These are phyloP conservation scores for Microctenopoma steveboyesi DNA, from an alignment of 2,797 vertebrate species.

Conservation along the genomic window DNA sequence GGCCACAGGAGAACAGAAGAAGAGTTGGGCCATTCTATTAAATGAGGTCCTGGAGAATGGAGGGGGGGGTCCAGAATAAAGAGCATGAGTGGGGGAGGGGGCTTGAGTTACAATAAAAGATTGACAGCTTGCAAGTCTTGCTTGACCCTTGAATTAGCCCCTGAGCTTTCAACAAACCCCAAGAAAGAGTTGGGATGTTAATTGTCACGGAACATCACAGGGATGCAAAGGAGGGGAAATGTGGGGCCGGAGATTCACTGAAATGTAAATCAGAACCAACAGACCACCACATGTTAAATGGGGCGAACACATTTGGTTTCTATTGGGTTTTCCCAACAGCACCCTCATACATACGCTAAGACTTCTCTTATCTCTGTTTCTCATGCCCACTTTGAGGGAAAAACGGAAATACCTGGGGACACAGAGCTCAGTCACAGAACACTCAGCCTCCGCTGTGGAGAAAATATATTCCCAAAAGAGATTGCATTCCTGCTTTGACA, in stretches of 20 bases:
- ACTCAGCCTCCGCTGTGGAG: conserved; percentile 75
- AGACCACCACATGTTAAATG: conserved; percentile 74
- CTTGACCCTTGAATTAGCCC: conserved; percentile 88
- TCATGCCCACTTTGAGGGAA: conserved; percentile 49
- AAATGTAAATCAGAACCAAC: conserved; percentile 75
- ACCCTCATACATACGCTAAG: conserved; percentile 65
- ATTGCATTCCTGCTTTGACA: conserved; percentile 76
- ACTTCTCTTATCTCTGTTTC: conserved; percentile 66
- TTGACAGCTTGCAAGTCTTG: conserved; percentile 88
- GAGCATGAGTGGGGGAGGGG: conserved; percentile 58
- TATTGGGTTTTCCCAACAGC: conserved; percentile 56
- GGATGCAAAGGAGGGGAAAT: conserved; percentile 71
- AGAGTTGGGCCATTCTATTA: conserved; percentile 76
- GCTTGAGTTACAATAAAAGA: conserved; percentile 80
- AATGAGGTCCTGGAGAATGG: conserved; percentile 76
- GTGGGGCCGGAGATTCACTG: conserved; percentile 63
- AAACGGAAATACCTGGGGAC: conserved; percentile 59
- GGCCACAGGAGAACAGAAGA: conserved; percentile 82
- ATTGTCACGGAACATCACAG: conserved; percentile 80
- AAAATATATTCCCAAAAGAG: conserved; percentile 77
- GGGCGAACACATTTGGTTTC: conserved; percentile 64
- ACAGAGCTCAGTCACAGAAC: conserved; percentile 56
- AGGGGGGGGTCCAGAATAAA: conserved; percentile 56
- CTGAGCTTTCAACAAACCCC: conserved; percentile 79
- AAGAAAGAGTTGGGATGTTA: conserved; percentile 82